Evolutionary conservation across 2,797 vertebrate species (phyloP), one percentile per base, ranked within the genome.

Genomic region (Coilia nasus): DNA sequence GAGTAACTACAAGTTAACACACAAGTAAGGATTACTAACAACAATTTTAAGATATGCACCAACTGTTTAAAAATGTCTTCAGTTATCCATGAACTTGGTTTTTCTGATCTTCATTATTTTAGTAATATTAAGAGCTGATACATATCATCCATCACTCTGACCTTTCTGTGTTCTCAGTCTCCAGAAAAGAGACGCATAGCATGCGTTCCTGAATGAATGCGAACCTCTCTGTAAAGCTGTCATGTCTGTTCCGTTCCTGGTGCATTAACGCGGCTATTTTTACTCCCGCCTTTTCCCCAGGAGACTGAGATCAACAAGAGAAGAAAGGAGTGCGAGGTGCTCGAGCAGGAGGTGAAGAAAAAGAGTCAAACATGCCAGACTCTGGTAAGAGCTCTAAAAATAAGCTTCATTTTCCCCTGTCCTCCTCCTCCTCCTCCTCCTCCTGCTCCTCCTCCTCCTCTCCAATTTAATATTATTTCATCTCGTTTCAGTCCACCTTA

Each of bases 331-430:
- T 94, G 94, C 89, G 92, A 94, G 93, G 91, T 91, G 87, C 94
- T 95, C 83, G 92, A 95, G 83, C 93, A 93, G 85, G 94, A 95
- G 93, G 94, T 96, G 94, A 95, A 95, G 93, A 96, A 93, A 92
- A 95, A 93, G 91, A 95, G 94, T 92, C 94, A 95, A 94, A 95
- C 95, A 96, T 96, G 96, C 93, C 95, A 96, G 95, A 96, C 95
- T 93, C 94, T 96, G 95, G 96, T 96, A 93, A 96, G 96, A 94
- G 94, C 90, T 92, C 92, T 89, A 89, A 90, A 90, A 93, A 93
- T 92, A 93, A 3, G 2, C 35, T 84, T 41, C 80, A 41, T 9
- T 25, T 41, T 57, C n/a, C 64, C 71, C 75, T 86, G 44, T 81
- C 44, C 81, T 50, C 83, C 46, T 84, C 56, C 81, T 64, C 89